phyloP scores from a whole-genome alignment of 2,113 vertebrate genomes.

The Hippocampus zosterae region DNA sequence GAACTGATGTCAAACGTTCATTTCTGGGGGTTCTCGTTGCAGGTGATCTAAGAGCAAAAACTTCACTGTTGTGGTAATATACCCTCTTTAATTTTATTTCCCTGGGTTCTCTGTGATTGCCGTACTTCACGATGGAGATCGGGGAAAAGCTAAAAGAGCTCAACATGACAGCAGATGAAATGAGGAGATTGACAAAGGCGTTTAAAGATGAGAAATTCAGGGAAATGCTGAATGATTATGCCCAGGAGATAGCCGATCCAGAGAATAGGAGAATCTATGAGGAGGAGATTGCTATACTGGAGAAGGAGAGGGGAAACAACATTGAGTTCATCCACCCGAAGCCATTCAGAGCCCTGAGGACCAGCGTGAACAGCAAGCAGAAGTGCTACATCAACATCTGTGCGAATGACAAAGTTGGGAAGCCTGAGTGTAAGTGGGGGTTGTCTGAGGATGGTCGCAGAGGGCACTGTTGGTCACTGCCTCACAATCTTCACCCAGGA shows the following conservation, averaged over 20 bases:
- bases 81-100: neutral
- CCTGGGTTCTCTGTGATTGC: neutral
- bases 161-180: conserved; percentile 79
- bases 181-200: conserved; percentile 69
- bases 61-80: neutral
- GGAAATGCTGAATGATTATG: conserved; percentile 77
- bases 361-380: conserved; percentile 71
- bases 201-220: conserved; percentile 82
- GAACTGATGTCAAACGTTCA: neutral
- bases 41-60: neutral
- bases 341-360: conserved; percentile 78
- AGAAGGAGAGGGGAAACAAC: conserved; percentile 79
- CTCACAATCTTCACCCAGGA: conserved; percentile 78
- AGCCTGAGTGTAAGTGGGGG: conserved; percentile 54
- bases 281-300: conserved; percentile 79
- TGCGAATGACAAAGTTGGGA: conserved; percentile 68
- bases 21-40: neutral
- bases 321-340: conserved; percentile 82
- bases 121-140: conserved; percentile 41
- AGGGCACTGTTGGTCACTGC: conserved; percentile 78
- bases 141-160: conserved; percentile 70
- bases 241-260: conserved; percentile 78
- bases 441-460: conserved; percentile 42
- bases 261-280: conserved; percentile 80
- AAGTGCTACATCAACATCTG: conserved; percentile 89